These are phyloP conservation scores for Hemibagrus guttatus DNA, from an alignment of 2,797 vertebrate species.

Conservation along the genomic window DNA sequence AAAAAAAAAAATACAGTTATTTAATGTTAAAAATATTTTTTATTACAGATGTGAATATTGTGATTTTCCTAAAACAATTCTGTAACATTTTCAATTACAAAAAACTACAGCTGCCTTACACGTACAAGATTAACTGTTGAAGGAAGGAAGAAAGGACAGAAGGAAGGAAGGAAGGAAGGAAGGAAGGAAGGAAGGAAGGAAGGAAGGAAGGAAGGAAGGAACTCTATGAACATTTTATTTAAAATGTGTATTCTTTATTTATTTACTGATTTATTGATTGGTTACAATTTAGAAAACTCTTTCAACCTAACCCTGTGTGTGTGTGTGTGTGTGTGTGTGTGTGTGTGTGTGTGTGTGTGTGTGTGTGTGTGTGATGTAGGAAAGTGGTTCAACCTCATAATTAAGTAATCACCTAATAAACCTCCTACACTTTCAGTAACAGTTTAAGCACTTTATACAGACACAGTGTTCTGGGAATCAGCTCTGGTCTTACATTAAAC, in stretches of 20 bases:
- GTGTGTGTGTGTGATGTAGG: background rate
- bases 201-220: too few relatives aligned
- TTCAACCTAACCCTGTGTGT: background rate
- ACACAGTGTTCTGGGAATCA: background rate
- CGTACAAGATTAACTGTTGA: background rate
- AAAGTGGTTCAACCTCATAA: background rate
- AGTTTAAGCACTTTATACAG: background rate
- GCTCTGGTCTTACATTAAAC: background rate
- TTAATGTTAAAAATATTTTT: background rate
- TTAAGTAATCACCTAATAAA: background rate
- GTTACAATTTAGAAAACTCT: background rate
- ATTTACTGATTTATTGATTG: background rate
- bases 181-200: background rate
- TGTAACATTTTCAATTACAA: background rate
- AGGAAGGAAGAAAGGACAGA: background rate
- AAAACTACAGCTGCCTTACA: background rate
- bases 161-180: too few relatives aligned
- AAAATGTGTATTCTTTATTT: background rate
- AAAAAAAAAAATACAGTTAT: too few relatives aligned
- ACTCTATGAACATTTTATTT: background rate
- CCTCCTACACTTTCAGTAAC: background rate
- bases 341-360: constrained; percentile 7
- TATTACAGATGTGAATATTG: background rate
- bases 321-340: constrained; percentile 3
- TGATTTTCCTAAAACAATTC: too few relatives aligned